phyloP scores from a whole-genome alignment of 2,797 vertebrate species.

The Helarctos malayanus region DNA sequence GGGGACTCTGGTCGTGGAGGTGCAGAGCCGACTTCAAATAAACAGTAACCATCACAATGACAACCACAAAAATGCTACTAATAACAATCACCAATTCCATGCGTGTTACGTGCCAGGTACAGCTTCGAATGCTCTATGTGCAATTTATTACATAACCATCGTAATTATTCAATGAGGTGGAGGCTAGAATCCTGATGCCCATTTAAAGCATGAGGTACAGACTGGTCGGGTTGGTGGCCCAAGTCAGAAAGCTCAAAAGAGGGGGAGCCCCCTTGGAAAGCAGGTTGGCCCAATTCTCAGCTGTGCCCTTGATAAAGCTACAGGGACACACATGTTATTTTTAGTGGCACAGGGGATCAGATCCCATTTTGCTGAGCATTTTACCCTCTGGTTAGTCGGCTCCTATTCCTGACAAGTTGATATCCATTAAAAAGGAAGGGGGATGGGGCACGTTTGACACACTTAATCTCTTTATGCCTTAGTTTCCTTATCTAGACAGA shows the following conservation, averaged over 20 bases:
- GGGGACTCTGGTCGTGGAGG: neutral
- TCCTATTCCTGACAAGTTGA: neutral
- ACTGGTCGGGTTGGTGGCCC: neutral
- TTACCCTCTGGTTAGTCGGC: neutral
- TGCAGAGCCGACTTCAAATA: neutral
- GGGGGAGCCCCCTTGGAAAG: neutral
- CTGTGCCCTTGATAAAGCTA: neutral
- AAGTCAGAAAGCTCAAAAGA: neutral
- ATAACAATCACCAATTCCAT: too few relatives aligned
- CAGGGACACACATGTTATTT: neutral
- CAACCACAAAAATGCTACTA: too few relatives aligned
- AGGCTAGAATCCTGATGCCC: neutral
- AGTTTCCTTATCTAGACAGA: neutral
- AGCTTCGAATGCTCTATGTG: rapidly evolving
- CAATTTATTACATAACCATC: neutral
- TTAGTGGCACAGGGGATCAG: neutral
- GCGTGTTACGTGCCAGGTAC: neutral
- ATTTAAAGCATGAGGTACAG: neutral
- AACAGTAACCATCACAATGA: neutral
- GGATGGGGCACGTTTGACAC: neutral
- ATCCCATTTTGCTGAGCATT: neutral
- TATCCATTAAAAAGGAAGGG: neutral
- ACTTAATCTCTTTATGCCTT: neutral
- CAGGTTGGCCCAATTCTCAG: neutral
- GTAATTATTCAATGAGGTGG: neutral